phyloP scores from a whole-genome alignment of 2,113 vertebrate genomes.

The Gnathonemus echidnorhynchus region DNA sequence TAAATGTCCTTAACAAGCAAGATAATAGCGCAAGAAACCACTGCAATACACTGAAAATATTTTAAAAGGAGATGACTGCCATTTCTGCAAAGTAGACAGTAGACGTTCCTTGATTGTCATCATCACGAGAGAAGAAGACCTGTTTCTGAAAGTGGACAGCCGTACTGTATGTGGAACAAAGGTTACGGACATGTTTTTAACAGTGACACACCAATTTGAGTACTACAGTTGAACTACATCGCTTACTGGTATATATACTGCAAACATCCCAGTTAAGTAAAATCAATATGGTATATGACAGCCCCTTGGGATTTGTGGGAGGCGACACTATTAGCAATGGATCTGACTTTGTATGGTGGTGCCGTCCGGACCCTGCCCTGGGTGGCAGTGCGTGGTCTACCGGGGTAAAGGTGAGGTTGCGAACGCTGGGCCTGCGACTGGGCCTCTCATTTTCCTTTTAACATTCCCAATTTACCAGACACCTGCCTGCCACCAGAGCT shows the following conservation, averaged over 20 bases:
- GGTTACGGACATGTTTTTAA: neutral
- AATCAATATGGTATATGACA: neutral
- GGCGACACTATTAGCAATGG: neutral
- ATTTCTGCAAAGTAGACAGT: neutral
- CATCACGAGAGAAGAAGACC: neutral
- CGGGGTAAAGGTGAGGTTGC: neutral
- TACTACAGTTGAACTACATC: neutral
- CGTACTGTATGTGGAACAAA: neutral
- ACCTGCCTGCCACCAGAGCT: neutral
- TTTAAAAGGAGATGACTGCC: neutral
- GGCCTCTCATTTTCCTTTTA: neutral
- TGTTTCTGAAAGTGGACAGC: neutral
- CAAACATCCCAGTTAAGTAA: neutral
- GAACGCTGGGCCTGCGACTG: neutral
- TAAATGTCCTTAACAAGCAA: neutral
- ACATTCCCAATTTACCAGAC: neutral
- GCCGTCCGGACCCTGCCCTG: neutral
- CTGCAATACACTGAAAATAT: neutral
- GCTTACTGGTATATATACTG: neutral
- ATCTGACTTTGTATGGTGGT: neutral
- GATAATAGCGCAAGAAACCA: neutral
- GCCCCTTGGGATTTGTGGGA: neutral
- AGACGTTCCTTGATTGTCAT: neutral
- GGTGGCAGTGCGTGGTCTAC: neutral
- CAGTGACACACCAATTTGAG: neutral